phyloP scores from a whole-genome alignment of 2,888 invertebrate species.

The Coenonympha glycerion region DNA sequence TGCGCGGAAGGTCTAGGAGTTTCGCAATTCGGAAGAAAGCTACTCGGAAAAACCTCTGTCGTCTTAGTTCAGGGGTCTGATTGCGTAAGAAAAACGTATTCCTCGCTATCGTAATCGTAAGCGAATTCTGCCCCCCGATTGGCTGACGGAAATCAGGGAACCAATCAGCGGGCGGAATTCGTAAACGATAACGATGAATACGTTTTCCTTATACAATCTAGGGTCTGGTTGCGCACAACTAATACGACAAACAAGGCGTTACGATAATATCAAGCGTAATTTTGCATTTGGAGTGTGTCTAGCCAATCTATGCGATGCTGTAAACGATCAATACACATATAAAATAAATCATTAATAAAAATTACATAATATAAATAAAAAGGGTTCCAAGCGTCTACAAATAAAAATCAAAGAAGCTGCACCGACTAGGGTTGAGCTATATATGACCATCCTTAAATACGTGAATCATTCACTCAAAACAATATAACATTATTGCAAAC shows the following conservation, averaged over 20 bases:
- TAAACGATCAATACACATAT: constrained; percentile 57
- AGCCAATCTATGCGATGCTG: constrained; percentile 59
- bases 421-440: constrained; percentile 38
- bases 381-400: constrained; percentile 59
- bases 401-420: constrained; percentile 59
- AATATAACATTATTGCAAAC: constrained; percentile 8
- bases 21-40: constrained; percentile 54
- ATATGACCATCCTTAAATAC: constrained; percentile 30
- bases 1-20: constrained; percentile 69
- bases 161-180: too few relatives aligned
- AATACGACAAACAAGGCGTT: constrained; percentile 53
- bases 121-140: too few relatives aligned
- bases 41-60: constrained; percentile 44
- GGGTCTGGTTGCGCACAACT: constrained; percentile 57
- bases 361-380: constrained; percentile 45
- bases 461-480: constrained; percentile 24
- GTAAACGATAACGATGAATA: too few relatives aligned
- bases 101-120: too few relatives aligned
- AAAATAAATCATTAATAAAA: constrained; percentile 43
- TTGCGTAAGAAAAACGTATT: too few relatives aligned
- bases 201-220: too few relatives aligned
- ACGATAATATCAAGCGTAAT: constrained; percentile 51
- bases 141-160: too few relatives aligned
- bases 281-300: constrained; percentile 55
- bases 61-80: constrained; percentile 40